A percentile compares a stretch with the other conserved stretches of the same genome.
Conservation (phyloP, 1,140 invertebrate genomes). For the Teleogryllus occipitalis region DNA sequence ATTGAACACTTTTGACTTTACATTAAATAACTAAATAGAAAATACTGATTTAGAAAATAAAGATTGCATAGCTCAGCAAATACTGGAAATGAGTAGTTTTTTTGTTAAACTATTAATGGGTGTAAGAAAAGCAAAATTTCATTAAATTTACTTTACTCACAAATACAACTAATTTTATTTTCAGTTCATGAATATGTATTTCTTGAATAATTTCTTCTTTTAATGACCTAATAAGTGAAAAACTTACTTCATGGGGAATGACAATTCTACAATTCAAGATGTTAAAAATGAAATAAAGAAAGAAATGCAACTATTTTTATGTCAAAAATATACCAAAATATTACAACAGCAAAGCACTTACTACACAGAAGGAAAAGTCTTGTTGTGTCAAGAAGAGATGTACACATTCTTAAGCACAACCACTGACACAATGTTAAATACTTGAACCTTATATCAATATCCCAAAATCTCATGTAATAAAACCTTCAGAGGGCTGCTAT, state of each 20-base stretch:
- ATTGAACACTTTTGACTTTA: too few relatives aligned
- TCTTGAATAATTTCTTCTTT: too few relatives aligned
- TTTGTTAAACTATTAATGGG: too few relatives aligned
- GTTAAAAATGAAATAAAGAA: neutral
- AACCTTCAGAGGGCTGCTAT: neutral
- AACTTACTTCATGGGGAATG: neutral
- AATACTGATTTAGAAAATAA: too few relatives aligned
- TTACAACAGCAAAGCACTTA: neutral
- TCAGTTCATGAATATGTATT: too few relatives aligned
- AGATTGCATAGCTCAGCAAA: too few relatives aligned
- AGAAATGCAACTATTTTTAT: neutral
- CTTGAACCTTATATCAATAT: neutral
- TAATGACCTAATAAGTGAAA: too few relatives aligned
- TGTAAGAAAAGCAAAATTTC: too few relatives aligned
- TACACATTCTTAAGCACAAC: neutral
- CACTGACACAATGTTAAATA: neutral
- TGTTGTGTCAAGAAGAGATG: neutral
- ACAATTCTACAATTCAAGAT: neutral
- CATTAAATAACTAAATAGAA: too few relatives aligned
- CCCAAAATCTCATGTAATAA: neutral
- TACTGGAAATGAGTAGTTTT: too few relatives aligned
- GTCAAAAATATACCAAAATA: neutral
- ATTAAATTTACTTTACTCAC: too few relatives aligned
- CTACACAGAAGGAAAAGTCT: conserved; percentile 8
- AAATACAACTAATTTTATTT: too few relatives aligned